Conservation (phyloP, 2,888 invertebrate genomes). For the Hemaris fuciformis region DNA sequence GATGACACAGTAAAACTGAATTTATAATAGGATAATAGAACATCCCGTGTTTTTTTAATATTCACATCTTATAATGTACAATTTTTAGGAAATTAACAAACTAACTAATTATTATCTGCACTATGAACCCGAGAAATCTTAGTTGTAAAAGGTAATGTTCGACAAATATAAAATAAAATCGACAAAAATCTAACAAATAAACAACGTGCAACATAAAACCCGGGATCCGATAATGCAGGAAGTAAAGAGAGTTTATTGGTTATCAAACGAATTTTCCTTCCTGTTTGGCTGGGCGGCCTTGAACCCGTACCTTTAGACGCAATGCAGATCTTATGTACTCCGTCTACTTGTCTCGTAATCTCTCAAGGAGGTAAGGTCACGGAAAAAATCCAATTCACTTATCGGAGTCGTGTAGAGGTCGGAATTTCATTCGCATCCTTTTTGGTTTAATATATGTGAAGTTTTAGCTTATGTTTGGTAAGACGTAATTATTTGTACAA, state of each 20-base stretch:
- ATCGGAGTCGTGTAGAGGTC: neutral
- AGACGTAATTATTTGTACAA: no score
- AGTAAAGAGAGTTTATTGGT: neutral
- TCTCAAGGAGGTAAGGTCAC: constrained; percentile 1
- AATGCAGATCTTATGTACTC: constrained; percentile 45
- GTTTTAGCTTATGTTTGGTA: no score
- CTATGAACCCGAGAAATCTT: no score
- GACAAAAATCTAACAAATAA: neutral
- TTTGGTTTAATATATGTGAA: neutral
- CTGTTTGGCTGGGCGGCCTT: constrained; percentile 36
- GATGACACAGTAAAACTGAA: no score
- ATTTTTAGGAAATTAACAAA: no score
- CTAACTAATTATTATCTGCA: no score
- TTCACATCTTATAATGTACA: no score
- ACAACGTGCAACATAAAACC: neutral
- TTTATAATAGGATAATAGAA: no score
- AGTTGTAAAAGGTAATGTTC: no score
- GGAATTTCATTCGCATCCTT: neutral
- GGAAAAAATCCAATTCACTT: neutral
- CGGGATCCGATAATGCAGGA: neutral
- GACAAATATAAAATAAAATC: neutral
- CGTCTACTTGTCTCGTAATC: constrained; percentile 12
- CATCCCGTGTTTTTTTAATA: no score
- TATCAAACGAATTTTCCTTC: constrained; percentile 36
- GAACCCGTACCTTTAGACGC: constrained; percentile 41